A percentile compares a stretch with the other conserved stretches of the same genome.
Evolutionary conservation across 1,140 invertebrate genomes (phyloP).

Genomic region (Apis dorsata): DNA sequence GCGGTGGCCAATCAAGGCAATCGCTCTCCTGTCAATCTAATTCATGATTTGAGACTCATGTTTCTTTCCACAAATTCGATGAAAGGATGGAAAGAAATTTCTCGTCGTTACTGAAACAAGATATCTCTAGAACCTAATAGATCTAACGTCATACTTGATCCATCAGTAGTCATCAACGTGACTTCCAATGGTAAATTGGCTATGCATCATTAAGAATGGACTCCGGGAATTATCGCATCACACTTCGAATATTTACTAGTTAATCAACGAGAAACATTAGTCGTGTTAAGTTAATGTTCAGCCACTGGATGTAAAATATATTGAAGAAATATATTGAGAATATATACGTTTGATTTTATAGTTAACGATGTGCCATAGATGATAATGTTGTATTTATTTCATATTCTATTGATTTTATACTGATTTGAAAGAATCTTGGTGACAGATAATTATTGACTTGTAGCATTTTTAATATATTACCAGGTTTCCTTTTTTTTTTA

Average conservation of each 20-base stretch:
- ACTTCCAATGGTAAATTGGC: conserved; percentile 18
- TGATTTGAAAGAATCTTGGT: too few relatives aligned
- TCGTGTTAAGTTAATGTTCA: not conserved
- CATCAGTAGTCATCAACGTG: conserved; percentile 1
- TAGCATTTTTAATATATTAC: too few relatives aligned
- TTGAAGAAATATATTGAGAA: not conserved
- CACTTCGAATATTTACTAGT: not conserved
- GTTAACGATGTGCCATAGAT: too few relatives aligned
- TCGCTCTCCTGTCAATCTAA: conserved; percentile 5
- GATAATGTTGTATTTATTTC: not conserved
- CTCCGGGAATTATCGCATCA: conserved; percentile 31
- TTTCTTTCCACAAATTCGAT: not conserved
- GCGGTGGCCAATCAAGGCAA: conserved; percentile 11
- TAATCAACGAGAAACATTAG: conserved; percentile 24
- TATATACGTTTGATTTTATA: not conserved
- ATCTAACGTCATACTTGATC: not conserved
- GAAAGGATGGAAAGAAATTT: conserved; percentile 26
- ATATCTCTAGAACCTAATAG: conserved; percentile 30
- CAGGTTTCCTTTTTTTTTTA: too few relatives aligned
- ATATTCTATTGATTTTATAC: too few relatives aligned
- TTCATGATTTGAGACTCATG: not conserved
- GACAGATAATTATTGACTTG: too few relatives aligned
- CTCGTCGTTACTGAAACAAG: not conserved
- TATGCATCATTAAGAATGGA: conserved; percentile 34
- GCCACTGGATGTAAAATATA: not conserved